Conservation (phyloP, 2,113 vertebrate genomes). For the Myotis davidii region DNA sequence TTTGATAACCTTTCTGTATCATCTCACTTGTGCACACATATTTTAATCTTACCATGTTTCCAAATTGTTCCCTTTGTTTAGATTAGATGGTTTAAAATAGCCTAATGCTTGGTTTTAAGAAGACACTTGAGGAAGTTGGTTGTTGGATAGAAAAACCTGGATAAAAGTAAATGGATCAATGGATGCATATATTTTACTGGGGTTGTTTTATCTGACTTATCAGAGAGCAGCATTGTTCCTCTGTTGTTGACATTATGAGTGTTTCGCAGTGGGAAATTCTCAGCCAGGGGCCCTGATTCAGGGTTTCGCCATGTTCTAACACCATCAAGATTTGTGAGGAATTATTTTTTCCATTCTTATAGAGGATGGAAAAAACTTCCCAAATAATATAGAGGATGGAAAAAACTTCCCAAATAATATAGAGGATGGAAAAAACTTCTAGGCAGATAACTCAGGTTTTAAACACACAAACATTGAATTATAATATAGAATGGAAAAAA, state of each 20-base stretch:
- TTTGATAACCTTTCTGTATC: not conserved
- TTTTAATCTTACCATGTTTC: not conserved
- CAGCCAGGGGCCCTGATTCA: rapidly evolving
- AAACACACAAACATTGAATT: not conserved
- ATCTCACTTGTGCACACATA: not conserved
- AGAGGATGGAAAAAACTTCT: too few relatives aligned
- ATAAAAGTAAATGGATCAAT: not conserved
- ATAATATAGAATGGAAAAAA: too few relatives aligned
- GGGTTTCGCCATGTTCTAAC: not conserved
- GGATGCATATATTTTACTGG: not conserved
- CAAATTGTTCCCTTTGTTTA: not conserved
- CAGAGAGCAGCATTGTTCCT: not conserved
- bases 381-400: too few relatives aligned
- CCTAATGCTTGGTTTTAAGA: not conserved
- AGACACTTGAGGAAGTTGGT: not conserved
- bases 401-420: too few relatives aligned
- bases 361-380: not conserved
- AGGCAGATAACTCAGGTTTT: not conserved
- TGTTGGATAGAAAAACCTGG: not conserved
- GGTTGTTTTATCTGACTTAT: not conserved
- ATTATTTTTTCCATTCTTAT: not conserved
- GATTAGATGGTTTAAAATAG: not conserved
- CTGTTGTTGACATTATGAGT: rapidly evolving
- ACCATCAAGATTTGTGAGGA: not conserved
- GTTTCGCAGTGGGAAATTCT: not conserved